These are phyloP conservation scores for Shinisaurus crocodilurus DNA, from an alignment of 2,113 vertebrate genomes.

Conservation along the genomic window DNA sequence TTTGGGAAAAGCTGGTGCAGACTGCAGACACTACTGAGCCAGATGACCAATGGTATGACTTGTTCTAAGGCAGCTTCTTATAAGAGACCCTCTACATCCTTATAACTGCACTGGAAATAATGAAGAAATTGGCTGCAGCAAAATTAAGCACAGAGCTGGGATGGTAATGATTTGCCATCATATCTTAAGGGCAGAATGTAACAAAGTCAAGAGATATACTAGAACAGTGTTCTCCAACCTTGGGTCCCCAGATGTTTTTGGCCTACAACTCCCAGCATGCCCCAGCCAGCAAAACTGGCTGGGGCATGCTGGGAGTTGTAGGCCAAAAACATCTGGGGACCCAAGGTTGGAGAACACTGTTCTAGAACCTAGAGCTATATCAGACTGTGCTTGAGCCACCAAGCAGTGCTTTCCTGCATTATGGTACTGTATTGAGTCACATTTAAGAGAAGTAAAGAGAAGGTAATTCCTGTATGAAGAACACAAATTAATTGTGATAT, in stretches of 20 bases:
- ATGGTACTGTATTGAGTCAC: not conserved
- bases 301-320: too few species aligned
- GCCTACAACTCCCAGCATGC: too few species aligned
- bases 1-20: too few species aligned
- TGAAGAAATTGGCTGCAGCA: not conserved
- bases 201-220: rapidly evolving
- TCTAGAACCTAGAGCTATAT: rapidly evolving
- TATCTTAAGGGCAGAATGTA: too few species aligned
- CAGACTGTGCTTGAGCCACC: not conserved
- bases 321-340: too few species aligned
- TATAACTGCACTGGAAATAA: not conserved
- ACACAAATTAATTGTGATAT: not conserved
- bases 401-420: not conserved
- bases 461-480: not conserved
- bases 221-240: too few species aligned
- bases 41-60: not conserved
- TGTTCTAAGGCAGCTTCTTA: not conserved
- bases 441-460: not conserved
- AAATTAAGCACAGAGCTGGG: not conserved
- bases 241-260: too few species aligned
- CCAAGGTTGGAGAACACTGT: too few species aligned
- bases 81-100: not conserved
- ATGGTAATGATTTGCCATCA: not conserved
- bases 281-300: too few species aligned
- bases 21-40: too few species aligned